Evolutionary conservation across 2,797 vertebrate genomes (phyloP).

Genomic region (Sebastes iracundus): DNA sequence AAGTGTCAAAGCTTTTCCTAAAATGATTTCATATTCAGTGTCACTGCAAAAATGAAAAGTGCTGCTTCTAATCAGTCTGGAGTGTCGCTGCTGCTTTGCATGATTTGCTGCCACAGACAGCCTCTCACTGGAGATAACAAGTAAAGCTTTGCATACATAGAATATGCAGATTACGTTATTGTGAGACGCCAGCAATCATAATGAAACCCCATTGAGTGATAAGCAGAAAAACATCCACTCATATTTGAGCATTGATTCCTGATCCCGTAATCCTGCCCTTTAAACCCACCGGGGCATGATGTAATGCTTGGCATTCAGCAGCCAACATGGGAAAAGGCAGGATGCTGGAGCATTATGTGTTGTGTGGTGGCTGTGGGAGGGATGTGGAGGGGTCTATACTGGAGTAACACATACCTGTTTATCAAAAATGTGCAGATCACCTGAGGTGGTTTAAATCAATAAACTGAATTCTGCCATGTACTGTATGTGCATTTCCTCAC

Average conservation of each 20-base stretch:
- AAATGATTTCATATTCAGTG: background rate
- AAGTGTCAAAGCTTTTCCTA: background rate
- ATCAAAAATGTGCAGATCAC: background rate
- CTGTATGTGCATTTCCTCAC: background rate
- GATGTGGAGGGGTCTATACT: background rate
- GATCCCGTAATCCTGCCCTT: slow-evolving; percentile 53
- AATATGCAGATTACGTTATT: background rate
- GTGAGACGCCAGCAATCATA: background rate
- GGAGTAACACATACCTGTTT: background rate
- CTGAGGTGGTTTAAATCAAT: background rate
- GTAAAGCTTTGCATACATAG: background rate
- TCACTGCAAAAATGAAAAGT: background rate
- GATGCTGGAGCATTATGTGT: slow-evolving; percentile 40
- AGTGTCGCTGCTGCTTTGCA: slow-evolving; percentile 4
- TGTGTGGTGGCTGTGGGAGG: background rate
- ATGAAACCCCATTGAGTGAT: slow-evolving; percentile 8
- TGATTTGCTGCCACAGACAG: slow-evolving; percentile 5
- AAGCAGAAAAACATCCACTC: slow-evolving; percentile 3
- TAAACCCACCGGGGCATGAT: slow-evolving; percentile 57
- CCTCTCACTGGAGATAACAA: background rate
- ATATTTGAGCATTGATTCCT: slow-evolving; percentile 30
- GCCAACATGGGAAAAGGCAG: slow-evolving; percentile 44
- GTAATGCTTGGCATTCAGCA: slow-evolving; percentile 63
- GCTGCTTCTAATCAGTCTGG: background rate
- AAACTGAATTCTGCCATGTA: background rate